Base-by-base conservation (phyloP, 2,888 invertebrate genomes). In the Conops quadrifasciatus region DNA sequence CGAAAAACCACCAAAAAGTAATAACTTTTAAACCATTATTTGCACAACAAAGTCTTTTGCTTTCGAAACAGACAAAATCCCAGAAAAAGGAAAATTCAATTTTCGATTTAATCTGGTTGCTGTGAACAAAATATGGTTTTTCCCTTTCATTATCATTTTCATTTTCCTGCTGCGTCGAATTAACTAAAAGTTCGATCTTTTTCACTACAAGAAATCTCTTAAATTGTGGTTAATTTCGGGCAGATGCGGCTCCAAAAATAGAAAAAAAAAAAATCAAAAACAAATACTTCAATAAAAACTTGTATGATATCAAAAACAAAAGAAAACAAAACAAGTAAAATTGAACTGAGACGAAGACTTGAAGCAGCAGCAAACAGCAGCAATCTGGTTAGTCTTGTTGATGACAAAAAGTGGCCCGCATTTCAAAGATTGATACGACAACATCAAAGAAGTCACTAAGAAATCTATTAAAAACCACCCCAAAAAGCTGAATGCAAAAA, bases 171-270 rank as follows among this genome's bases (percentile, higher is more conserved):
- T 21, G 9, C 36, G 24, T 26, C 43, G 45, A 74, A 63, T 53
- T 67, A 72, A 58, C 47, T 74, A 67, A 36, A 75, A 77, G 74
- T 74, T 63, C 76, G 53, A 67, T 66, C 69, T 21, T 66, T 36
- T 36, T 9, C 36, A 36, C 9, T 36, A 9, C 4, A 36, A 36
- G 77, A 75, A 75, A 76, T 73, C 74, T 74, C 75, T 77, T 77
- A 67, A 78, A 79, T 77, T 82, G 82, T 80, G 83, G 83, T 81
- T 77, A 77, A 78, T 74, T 58, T 43, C 45, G 30, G 66, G 19
- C 53, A 53, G 66, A 45, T 45, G 49, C 15, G 47, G 2, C 19
- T 43, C 11, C 28, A 60, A 30, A 43, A 24, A 21, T 30, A 43
- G 13, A 9, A 30, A 43, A 24, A 21, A 60, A 43, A n/a, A 9